phyloP scores from a whole-genome alignment of 2,797 vertebrate genomes.

The Gymnoscopelus braueri region DNA sequence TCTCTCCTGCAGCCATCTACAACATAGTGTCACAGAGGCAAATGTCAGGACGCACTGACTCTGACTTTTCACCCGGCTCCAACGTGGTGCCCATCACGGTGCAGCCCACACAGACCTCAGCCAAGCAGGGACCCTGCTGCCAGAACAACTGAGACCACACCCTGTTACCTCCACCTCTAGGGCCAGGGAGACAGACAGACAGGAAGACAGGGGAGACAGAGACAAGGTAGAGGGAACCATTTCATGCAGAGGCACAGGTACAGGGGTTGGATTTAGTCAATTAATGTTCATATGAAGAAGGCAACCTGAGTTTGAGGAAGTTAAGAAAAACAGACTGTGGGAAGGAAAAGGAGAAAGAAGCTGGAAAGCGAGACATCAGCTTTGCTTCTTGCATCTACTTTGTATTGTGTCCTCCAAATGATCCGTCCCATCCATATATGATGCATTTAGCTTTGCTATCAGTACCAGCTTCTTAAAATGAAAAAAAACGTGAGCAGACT shows the following conservation, averaged over 20 bases:
- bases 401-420: conserved; percentile 16
- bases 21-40: conserved; percentile 89
- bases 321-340: conserved; percentile 17
- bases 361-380: conserved; percentile 21
- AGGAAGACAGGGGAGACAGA: conserved; percentile 49
- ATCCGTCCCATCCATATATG: conserved; percentile 22
- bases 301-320: conserved; percentile 9
- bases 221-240: conserved; percentile 4
- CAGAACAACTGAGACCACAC: conserved; percentile 84
- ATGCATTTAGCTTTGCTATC: conserved; percentile 37
- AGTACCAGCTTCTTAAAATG: conserved; percentile 39
- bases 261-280: conserved; percentile 28
- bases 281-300: conserved; percentile 21
- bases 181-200: conserved; percentile 52
- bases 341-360: background rate
- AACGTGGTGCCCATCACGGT: conserved; percentile 89
- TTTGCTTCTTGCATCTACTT: conserved; percentile 7
- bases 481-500: conserved; percentile 53
- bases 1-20: conserved; percentile 85
- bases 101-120: conserved; percentile 82
- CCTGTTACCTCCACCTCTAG: conserved; percentile 48
- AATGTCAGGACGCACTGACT: conserved; percentile 81
- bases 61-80: conserved; percentile 83
- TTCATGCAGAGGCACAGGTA: conserved; percentile 39
- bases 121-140: conserved; percentile 81